A percentile compares a stretch with the other conserved stretches of the same genome.
These are phyloP conservation scores for Physella acuta DNA, from an alignment of 1,140 invertebrate species.

Conservation along the genomic window DNA sequence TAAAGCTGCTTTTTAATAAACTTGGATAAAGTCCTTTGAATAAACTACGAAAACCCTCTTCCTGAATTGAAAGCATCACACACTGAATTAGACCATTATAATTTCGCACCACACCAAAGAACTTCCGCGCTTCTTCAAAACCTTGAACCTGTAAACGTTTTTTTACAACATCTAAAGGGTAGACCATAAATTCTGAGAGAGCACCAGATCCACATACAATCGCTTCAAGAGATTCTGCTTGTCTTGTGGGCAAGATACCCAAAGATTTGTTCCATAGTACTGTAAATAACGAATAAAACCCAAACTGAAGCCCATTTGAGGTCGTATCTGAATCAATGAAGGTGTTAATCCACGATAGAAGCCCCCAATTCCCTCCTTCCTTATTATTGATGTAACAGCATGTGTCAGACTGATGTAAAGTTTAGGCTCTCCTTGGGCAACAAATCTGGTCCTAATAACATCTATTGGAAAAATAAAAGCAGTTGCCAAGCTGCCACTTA, in stretches of 20 bases:
- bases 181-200: slow-evolving; percentile 74
- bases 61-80: slow-evolving; percentile 64
- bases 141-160: slow-evolving; percentile 87
- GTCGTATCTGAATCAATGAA: slow-evolving; percentile 82
- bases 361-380: slow-evolving; percentile 65
- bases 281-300: slow-evolving; percentile 70
- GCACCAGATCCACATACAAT: slow-evolving; percentile 73
- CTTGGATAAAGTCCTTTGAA: slow-evolving; percentile 81
- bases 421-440: slow-evolving; percentile 84
- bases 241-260: slow-evolving; percentile 3
- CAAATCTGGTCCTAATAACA: slow-evolving; percentile 87
- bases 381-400: slow-evolving; percentile 37
- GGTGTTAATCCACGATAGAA: slow-evolving; percentile 83
- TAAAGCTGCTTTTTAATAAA: slow-evolving; percentile 74
- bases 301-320: slow-evolving; percentile 86
- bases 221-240: slow-evolving; percentile 48
- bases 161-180: slow-evolving; percentile 84
- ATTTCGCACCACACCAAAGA: slow-evolving; percentile 69
- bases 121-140: slow-evolving; percentile 73
- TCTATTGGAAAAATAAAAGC: slow-evolving; percentile 85
- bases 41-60: slow-evolving; percentile 72
- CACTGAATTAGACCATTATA: slow-evolving; percentile 72
- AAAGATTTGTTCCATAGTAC: slow-evolving; percentile 35
- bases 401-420: slow-evolving; percentile 55
- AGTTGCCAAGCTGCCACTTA: slow-evolving; percentile 79